These are phyloP conservation scores for Chloromyia formosa DNA, from an alignment of 2,888 invertebrate species.

Conservation along the genomic window DNA sequence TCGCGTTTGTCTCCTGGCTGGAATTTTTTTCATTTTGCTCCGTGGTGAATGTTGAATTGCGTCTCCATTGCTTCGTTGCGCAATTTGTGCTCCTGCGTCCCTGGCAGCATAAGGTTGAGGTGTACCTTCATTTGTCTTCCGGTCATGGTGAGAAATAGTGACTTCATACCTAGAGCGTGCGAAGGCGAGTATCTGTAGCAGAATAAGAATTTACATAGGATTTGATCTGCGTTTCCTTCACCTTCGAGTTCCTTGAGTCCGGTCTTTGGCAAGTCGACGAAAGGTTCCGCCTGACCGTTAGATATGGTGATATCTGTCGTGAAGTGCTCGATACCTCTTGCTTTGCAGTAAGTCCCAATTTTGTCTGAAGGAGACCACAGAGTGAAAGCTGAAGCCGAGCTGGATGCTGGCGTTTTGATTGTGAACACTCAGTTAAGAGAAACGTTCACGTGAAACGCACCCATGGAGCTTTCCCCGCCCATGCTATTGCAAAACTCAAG, in stretches of 20 bases:
- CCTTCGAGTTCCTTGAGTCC: slow-evolving; percentile 18
- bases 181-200: slow-evolving; percentile 12
- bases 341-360: too few species aligned
- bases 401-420: too few species aligned
- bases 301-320: background rate
- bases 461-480: too few species aligned
- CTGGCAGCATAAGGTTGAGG: slow-evolving; percentile 12
- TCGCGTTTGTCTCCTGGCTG: background rate
- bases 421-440: too few species aligned
- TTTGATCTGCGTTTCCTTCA: slow-evolving; percentile 10
- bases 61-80: background rate
- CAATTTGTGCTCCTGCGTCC: slow-evolving; percentile 1
- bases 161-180: slow-evolving; percentile 6
- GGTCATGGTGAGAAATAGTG: background rate
- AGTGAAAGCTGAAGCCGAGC: too few species aligned
- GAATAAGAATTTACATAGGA: slow-evolving; percentile 6
- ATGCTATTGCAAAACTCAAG: too few species aligned
- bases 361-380: too few species aligned
- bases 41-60: slow-evolving; percentile 10
- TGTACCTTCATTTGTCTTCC: background rate
- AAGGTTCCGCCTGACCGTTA: slow-evolving; percentile 6
- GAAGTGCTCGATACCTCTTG: slow-evolving; percentile 7
- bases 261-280: slow-evolving; percentile 23
- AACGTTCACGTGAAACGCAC: too few species aligned
- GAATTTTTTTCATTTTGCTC: slow-evolving; percentile 28